These are phyloP conservation scores for Isaurus tuberculatus DNA, from an alignment of 92 coral and sea anemone species.

Conservation along the genomic window DNA sequence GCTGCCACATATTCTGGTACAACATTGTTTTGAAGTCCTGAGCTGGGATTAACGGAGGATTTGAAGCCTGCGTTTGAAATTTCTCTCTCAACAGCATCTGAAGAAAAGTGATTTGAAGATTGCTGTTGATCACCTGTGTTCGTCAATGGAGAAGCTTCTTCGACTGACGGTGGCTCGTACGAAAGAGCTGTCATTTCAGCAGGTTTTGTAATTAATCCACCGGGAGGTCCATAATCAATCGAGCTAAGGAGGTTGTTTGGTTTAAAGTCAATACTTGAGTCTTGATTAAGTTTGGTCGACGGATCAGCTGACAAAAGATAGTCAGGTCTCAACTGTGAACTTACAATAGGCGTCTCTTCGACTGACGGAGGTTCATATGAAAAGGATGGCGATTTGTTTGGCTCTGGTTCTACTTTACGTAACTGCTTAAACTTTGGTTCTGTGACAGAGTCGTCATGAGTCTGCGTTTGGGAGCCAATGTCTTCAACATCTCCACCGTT, in stretches of 20 bases:
- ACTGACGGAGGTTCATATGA: slow-evolving; percentile 37
- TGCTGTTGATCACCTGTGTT: slow-evolving; percentile 7
- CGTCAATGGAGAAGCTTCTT: slow-evolving; percentile 32
- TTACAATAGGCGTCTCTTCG: slow-evolving; percentile 37
- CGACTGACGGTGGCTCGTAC: slow-evolving; percentile 40
- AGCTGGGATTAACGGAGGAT: neutral
- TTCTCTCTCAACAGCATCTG: slow-evolving; percentile 23
- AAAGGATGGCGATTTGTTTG: neutral
- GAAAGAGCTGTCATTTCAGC: slow-evolving; percentile 24
- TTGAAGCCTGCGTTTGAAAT: slow-evolving; percentile 13
- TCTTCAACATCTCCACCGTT: neutral
- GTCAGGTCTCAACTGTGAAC: neutral
- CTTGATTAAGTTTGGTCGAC: slow-evolving; percentile 4
- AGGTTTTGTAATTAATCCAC: slow-evolving; percentile 31
- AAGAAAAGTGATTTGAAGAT: slow-evolving; percentile 5
- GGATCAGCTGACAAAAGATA: neutral
- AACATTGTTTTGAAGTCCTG: slow-evolving; percentile 7
- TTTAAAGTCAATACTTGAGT: slow-evolving; percentile 16
- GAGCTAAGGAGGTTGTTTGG: slow-evolving; percentile 28
- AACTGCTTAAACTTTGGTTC: neutral
- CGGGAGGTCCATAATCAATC: slow-evolving; percentile 31
- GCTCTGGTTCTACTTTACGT: neutral
- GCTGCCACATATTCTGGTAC: slow-evolving; percentile 35
- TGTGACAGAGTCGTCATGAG: neutral
- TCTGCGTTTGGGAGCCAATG: neutral